Base-by-base conservation (phyloP, 2,888 invertebrate genomes). In the Germaria angustata region DNA sequence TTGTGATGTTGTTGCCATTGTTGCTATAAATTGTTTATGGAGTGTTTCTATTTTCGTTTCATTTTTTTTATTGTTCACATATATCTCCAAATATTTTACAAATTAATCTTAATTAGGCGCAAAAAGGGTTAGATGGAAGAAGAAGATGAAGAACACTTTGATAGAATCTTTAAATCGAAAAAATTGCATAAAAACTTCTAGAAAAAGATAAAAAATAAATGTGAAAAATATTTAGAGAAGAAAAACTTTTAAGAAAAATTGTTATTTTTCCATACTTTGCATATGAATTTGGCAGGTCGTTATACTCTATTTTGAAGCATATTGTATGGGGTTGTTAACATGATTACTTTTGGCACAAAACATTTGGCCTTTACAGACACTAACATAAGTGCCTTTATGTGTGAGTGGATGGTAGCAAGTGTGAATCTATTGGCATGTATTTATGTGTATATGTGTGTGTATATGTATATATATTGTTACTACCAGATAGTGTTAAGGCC, bases 61-160 rank as follows among this genome's bases (percentile, higher is more conserved):
- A 13, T 28, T 55, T 72, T 72, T 39, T 51, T 49, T 57, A 59
- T 66, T 59, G 34, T 71, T 63, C 36, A 28, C 66, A 34, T 75
- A 46, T 61, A 79, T 79, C 39, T 82, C 15, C 15, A 81, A 79
- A 84, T 83, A 80, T 83, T 81, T 77, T 82, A 78, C 71, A 85
- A 84, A 85, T 85, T 85, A 84, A 85, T 85, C 85, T 85, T 85
- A 85, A 85, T 85, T 85, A 85, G 80, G 85, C 84, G 81, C 73
- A 81, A 85, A 85, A 85, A 84, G 82, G 85, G 84, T 84, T 77
- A 78, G 28, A 57, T n/a, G 32, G 32, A 11, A 44, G 46, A 53
- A 77, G 69, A 44, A 22, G 49, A n/a, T 32, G 32, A 11, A 44
- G 46, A 53, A 77, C 69, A 44, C 61, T 49, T 72, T 68, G 76